phyloP scores from a whole-genome alignment of 1,140 invertebrate genomes.

The Lanistes nyassanus region DNA sequence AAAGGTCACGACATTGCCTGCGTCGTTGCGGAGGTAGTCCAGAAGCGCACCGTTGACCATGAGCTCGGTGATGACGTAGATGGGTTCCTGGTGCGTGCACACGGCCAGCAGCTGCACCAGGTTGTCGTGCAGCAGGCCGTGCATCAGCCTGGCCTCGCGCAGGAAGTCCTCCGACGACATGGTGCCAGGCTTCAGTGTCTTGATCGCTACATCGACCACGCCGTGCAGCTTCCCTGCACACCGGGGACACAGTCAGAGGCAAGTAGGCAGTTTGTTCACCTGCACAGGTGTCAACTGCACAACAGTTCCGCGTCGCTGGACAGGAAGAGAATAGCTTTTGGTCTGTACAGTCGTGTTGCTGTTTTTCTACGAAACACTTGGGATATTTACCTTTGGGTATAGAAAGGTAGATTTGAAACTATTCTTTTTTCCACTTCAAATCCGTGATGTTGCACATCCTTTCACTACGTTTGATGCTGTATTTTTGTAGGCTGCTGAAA shows the following conservation, averaged over 20 bases:
- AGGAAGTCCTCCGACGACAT: conserved; percentile 99
- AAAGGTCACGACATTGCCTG: conserved; percentile 75
- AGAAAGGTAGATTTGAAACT: too few relatives aligned
- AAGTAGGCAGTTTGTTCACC: too few relatives aligned
- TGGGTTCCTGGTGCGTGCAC: conserved; percentile 97
- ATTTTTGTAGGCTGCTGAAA: neutral
- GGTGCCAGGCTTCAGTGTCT: conserved; percentile 92
- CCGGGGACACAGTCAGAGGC: neutral
- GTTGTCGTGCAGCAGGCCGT: conserved; percentile 92
- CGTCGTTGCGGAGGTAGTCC: conserved; percentile 76
- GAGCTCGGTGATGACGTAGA: conserved; percentile 99
- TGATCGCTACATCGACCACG: conserved; percentile 94
- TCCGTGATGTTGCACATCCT: neutral
- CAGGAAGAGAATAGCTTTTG: too few relatives aligned
- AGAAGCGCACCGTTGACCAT: conserved; percentile 97
- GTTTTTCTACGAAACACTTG: too few relatives aligned
- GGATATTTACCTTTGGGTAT: too few relatives aligned
- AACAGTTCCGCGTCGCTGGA: too few relatives aligned
- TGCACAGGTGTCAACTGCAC: too few relatives aligned
- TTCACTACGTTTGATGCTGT: neutral
- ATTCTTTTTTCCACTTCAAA: too few relatives aligned
- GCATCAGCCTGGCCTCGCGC: conserved; percentile 99
- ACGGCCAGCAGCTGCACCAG: conserved; percentile 99
- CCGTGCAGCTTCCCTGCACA: conserved; percentile 83
- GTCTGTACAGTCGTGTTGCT: too few relatives aligned